Evolutionary conservation across 2,113 vertebrate genomes (phyloP).

Genomic region (Cervus canadensis): DNA sequence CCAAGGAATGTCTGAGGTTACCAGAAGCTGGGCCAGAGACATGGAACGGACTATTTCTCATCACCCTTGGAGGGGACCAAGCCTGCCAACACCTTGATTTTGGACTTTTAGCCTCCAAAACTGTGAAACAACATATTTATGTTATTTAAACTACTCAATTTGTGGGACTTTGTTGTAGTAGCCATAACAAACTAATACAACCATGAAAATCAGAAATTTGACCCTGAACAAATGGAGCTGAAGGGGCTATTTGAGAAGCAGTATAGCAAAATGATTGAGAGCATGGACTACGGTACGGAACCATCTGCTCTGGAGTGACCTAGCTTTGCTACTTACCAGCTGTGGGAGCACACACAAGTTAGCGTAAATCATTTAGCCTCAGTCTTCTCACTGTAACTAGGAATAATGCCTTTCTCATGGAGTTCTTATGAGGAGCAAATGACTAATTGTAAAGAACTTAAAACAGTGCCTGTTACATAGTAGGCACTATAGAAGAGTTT

Average conservation of each 20-base stretch:
- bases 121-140: neutral
- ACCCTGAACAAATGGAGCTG: neutral
- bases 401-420: neutral
- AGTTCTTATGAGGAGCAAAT: neutral
- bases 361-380: neutral
- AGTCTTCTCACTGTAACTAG: neutral
- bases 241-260: neutral
- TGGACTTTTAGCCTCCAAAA: neutral
- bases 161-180: neutral
- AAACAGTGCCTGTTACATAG: neutral
- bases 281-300: neutral
- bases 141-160: neutral
- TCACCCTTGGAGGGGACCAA: neutral
- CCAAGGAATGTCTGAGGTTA: neutral
- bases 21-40: neutral
- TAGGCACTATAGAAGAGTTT: neutral
- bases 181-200: neutral
- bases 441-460: neutral
- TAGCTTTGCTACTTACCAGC: neutral
- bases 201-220: neutral
- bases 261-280: neutral
- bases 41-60: neutral
- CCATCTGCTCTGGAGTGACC: neutral
- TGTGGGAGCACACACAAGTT: neutral
- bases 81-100: neutral